Conservation (phyloP, 2,113 vertebrate genomes). For the Chitala chitala region DNA sequence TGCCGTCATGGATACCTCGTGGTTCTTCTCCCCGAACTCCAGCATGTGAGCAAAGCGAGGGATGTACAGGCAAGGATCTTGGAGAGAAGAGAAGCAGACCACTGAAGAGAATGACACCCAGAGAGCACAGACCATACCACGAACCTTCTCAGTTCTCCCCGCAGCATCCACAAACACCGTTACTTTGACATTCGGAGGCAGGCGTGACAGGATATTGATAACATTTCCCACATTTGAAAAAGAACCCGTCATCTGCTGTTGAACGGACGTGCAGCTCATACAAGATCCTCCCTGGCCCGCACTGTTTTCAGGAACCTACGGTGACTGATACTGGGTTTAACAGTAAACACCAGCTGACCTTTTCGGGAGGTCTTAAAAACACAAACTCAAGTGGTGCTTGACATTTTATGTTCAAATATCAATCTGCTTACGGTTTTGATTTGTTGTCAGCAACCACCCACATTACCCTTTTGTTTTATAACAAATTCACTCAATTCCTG, state of each 20-base stretch:
- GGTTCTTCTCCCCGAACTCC: slow-evolving; percentile 94
- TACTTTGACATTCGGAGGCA: too few species aligned
- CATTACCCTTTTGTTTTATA: neutral
- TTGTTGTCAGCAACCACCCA: slow-evolving; percentile 11
- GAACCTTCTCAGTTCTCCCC: neutral
- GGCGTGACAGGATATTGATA: too few species aligned
- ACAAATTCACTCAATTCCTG: neutral
- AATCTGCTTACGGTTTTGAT: neutral
- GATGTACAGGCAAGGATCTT: slow-evolving; percentile 94
- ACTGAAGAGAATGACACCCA: neutral
- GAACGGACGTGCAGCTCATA: neutral
- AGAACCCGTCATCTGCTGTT: neutral
- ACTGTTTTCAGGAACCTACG: too few species aligned
- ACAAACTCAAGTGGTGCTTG: slow-evolving; percentile 1
- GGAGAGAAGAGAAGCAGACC: slow-evolving; percentile 11
- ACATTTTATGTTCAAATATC: slow-evolving; percentile 8
- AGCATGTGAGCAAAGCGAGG: slow-evolving; percentile 94
- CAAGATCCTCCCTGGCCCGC: neutral
- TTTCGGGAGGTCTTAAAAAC: neutral
- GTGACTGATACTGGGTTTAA: neutral
- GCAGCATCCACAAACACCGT: neutral
- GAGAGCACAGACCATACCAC: neutral
- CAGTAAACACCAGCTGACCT: neutral
- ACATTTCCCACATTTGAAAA: too few species aligned
- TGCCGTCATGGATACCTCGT: slow-evolving; percentile 95